A percentile compares a stretch with the other conserved stretches of the same genome.
These are phyloP conservation scores for Gambusia holbrooki DNA, from an alignment of 2,113 vertebrate genomes.

Conservation along the genomic window DNA sequence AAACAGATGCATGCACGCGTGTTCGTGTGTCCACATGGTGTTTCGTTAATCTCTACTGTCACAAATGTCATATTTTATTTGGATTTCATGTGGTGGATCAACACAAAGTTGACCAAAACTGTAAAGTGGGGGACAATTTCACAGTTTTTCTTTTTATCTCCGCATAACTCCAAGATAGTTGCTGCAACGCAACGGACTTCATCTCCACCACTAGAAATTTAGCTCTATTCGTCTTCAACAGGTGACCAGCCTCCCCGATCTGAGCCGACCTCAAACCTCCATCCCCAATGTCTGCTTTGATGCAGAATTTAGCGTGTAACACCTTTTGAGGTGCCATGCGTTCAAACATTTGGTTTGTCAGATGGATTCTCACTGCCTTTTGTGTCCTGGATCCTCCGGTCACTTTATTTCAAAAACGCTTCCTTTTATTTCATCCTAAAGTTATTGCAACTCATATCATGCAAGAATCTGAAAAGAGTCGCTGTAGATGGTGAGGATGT, in stretches of 20 bases:
- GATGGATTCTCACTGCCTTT: not conserved
- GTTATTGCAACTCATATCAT: too few species aligned
- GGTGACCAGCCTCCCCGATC: not conserved
- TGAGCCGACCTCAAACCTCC: too few species aligned
- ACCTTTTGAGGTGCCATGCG: too few species aligned
- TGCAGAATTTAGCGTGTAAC: too few species aligned
- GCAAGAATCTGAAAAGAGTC: too few species aligned
- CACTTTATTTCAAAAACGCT: too few species aligned
- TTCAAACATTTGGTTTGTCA: not conserved
- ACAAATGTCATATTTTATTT: not conserved
- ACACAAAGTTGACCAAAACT: not conserved
- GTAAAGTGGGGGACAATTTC: not conserved
- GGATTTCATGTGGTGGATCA: not conserved
- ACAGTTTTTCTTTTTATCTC: not conserved
- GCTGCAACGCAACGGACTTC: not conserved
- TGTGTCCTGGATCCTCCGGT: not conserved
- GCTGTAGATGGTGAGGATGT: too few species aligned
- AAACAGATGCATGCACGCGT: slow-evolving; percentile 4
- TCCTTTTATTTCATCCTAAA: too few species aligned
- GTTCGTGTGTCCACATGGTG: not conserved
- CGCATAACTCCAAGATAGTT: too few species aligned
- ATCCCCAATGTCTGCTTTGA: too few species aligned
- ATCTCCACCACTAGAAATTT: not conserved
- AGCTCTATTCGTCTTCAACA: not conserved
- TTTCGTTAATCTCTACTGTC: not conserved